A percentile compares a stretch with the other conserved stretches of the same genome.
Conservation (phyloP, 2,797 vertebrate genomes). For the Serranus cabrilla region DNA sequence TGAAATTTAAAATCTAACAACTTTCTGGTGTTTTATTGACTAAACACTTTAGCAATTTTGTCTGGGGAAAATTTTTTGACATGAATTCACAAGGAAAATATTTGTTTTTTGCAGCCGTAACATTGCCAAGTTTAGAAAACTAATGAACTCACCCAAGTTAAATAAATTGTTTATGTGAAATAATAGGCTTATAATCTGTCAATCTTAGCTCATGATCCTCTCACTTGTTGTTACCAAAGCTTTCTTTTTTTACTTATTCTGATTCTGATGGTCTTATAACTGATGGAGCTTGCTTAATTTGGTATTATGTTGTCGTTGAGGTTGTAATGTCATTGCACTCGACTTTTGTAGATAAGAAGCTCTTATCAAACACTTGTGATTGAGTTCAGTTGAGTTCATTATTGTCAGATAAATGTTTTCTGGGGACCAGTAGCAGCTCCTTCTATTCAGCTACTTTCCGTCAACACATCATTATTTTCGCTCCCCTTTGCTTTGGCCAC, state of each 20-base stretch:
- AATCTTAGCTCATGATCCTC: too few relatives aligned
- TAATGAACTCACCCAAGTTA: neutral
- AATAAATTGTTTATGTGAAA: neutral
- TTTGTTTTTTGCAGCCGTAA: too few relatives aligned
- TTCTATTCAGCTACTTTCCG: conserved; percentile 38
- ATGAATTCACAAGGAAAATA: too few relatives aligned
- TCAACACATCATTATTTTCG: conserved; percentile 53
- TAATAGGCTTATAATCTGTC: neutral
- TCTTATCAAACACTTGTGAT: neutral
- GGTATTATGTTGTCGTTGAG: too few relatives aligned
- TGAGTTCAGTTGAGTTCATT: neutral
- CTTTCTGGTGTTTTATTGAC: neutral
- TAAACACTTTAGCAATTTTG: too few relatives aligned
- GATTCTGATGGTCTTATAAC: neutral
- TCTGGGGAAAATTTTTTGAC: too few relatives aligned
- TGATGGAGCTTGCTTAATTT: neutral
- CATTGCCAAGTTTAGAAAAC: too few relatives aligned
- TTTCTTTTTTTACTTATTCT: neutral
- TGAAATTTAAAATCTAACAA: too few relatives aligned
- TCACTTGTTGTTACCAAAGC: neutral
- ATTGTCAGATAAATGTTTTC: neutral
- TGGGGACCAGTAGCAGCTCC: conserved; percentile 4
- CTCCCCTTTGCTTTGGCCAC: conserved; percentile 29
- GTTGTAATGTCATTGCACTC: too few relatives aligned
- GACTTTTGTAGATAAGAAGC: neutral